A percentile compares a stretch with the other conserved stretches of the same genome.
These are phyloP conservation scores for Dendroctonus valens DNA, from an alignment of 1,140 invertebrate genomes.

Conservation along the genomic window DNA sequence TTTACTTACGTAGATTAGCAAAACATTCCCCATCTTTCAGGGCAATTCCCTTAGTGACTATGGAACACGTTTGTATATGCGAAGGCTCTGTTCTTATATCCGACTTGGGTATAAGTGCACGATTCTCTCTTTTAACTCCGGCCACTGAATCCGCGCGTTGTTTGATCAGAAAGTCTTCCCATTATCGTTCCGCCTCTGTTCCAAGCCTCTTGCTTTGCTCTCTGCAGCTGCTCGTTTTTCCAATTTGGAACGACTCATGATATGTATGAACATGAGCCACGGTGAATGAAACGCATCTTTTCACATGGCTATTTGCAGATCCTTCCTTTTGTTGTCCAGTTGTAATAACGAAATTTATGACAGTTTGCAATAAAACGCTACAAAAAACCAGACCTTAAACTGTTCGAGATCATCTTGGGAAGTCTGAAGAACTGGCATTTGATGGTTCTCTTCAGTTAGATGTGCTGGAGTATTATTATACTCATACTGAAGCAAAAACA, in stretches of 20 bases:
- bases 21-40: not conserved
- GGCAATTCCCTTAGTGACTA: not conserved
- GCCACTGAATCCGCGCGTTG: not conserved
- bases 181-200: not conserved
- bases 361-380: no score
- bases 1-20: not conserved
- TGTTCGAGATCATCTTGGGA: no score
- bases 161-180: not conserved
- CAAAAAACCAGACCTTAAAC: no score
- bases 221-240: not conserved
- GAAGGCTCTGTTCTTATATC: not conserved
- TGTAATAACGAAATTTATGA: not conserved
- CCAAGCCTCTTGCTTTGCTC: not conserved
- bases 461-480: no score
- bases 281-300: conserved; percentile 1
- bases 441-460: no score
- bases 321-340: not conserved
- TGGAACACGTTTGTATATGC: not conserved
- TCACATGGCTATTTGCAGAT: not conserved
- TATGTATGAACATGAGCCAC: not conserved
- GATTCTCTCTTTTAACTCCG: not conserved
- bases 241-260: not conserved
- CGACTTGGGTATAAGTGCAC: not conserved
- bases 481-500: no score
- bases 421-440: no score